Evolutionary conservation across 2,113 vertebrate genomes (phyloP), one percentile per base, ranked within the genome.

Genomic region (Oreotrochilus melanogaster): DNA sequence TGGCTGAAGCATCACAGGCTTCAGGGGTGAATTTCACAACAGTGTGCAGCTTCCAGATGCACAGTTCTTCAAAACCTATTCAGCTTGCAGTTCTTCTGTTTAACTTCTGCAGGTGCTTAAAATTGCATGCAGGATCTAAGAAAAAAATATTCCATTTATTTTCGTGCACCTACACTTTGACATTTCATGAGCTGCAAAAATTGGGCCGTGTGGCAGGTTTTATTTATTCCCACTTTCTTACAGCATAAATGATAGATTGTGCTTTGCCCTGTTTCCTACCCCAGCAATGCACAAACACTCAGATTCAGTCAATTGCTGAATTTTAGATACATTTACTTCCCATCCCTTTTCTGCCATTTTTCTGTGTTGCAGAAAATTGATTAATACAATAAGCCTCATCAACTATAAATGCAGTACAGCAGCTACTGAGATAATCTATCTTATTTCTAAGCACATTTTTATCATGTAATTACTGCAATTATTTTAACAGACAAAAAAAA

Each of bases 361-460:
- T 84, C 51, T 75, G 74, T 33, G 30, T 83, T 86, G 47, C 76
- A 89, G 89, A 43, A 85, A 66, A 48, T 72, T 88, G 74, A 39
- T 74, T 71, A 78, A 80, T 80, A 89, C 86, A 80, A 86, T 93
- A 84, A 95, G 84, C 48, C 22, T 50, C 86, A 96, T 87, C 88
- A 97, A 86, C 62, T 76, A 28, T 65, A 87, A 95, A 93, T 85
- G 64, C 91, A 90, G 23, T 56, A 66, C 22, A 51, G 81, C 51
- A 89, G 86, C 81, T 83, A 88, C 94, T 92, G 91, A 97, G 92
- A 62, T 91, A 96, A 95, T 66, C 91, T 93, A 92, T 96, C 93
- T 70, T 87, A 84, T 96, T 95, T 96, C 84, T 61, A 66, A 79
- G 80, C 58, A 95, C 33, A 67, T 94, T 96, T 91, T 96, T 80